Base-by-base conservation (phyloP, 2,888 invertebrate genomes). In the Sphaerophoria rueppellii region DNA sequence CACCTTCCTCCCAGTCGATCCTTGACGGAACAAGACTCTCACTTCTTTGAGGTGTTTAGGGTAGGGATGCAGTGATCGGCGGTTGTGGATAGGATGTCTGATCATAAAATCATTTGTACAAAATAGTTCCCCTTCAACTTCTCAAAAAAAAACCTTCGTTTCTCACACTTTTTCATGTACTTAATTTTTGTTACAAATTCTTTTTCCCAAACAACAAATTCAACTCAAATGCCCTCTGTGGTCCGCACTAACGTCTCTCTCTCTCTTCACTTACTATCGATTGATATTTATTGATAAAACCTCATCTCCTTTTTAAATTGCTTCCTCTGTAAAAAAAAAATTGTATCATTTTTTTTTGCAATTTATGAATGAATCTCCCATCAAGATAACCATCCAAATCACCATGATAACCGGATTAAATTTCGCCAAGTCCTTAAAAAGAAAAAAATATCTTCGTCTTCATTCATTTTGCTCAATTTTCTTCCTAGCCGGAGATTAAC, bases 381-480 rank as follows among this genome's bases (percentile, higher is more conserved):
- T 61, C 54, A 40, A 54, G 46, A 57, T 24, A 1, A 24, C 24
- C 24, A 43, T 61, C 24, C 34, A 70, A 75, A 79, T 75, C 65
- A 78, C 70, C 80, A 57, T 75, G 48, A 69, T 83, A 83, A 83
- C 83, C 65, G 83, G 83, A 83, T 83, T 83, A 83, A 61, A 76
- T 83, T 72, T 83, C 67, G 71, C 70, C 82, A 73, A 52, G 67
- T 40, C 71, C 24, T 24, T 24, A 60, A 48, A n/a, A 14, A 3
- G 9, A 9, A 40, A 60, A 67, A 9, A 12, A 34, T 34, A 54
- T 76, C 57, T 52, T 52, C 52, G 34, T 37, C 24, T 67, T 75
- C n/a, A 69, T 75, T 35, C 43, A 43, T 32, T 34, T 48, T 46
- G 50, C 46, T 60, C 61, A 77, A 70, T 82, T 77, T 77, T 50